Conservation (phyloP, 2,797 vertebrate genomes). For the Loris lydekkerianus region DNA sequence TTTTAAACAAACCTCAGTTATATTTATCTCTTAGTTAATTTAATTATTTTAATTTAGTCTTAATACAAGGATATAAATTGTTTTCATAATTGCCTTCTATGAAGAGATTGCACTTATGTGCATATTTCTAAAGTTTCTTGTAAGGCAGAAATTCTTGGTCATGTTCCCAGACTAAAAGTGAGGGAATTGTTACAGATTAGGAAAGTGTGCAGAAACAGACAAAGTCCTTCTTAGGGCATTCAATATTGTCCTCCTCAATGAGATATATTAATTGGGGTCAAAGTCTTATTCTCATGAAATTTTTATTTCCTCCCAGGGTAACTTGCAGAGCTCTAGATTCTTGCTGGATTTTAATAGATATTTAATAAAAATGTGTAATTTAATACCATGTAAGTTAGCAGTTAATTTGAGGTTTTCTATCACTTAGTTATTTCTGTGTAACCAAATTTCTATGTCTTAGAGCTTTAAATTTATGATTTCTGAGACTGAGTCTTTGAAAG, state of each 20-base stretch:
- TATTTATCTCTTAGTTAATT: not conserved
- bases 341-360: not conserved
- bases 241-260: not conserved
- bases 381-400: not conserved
- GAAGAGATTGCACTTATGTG: not conserved
- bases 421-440: not conserved
- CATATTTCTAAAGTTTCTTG: not conserved
- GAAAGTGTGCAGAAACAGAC: not conserved
- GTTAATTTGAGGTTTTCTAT: not conserved
- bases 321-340: not conserved
- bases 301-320: slow-evolving; percentile 37
- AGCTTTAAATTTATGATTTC: not conserved
- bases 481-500: not conserved
- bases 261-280: slow-evolving; percentile 9
- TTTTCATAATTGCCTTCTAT: not conserved
- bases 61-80: not conserved
- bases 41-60: slow-evolving; percentile 6
- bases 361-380: slow-evolving; percentile 9
- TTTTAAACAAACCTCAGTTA: not conserved
- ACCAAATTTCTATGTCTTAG: not conserved
- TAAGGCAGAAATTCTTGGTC: not conserved
- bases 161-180: not conserved
- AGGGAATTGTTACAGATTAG: not conserved
- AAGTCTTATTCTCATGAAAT: not conserved
- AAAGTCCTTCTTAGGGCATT: not conserved